Evolutionary conservation across 2,888 invertebrate species (phyloP).

Genomic region (Dyspetes luteomarginatus): DNA sequence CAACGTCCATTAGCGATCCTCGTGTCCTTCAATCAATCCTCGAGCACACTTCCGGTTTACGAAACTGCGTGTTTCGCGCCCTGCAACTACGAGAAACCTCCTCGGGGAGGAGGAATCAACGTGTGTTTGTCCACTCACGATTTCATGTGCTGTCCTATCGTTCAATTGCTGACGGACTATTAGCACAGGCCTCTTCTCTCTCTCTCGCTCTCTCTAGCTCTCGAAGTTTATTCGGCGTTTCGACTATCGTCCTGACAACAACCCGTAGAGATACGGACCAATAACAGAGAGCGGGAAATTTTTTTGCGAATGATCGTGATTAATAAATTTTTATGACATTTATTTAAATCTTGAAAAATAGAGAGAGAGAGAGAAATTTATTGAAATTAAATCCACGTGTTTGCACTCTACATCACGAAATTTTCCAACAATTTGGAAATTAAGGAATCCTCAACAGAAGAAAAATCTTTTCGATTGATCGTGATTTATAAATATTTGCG

Average conservation of each 20-base stretch:
- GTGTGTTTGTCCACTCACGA: slow-evolving; percentile 21
- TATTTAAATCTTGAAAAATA: neutral
- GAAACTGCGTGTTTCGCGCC: neutral
- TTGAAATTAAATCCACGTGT: neutral
- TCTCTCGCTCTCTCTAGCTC: neutral
- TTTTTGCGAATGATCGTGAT: neutral
- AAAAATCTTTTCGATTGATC: neutral
- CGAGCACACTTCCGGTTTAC: slow-evolving; percentile 14
- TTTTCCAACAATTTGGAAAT: neutral
- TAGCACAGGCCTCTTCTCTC: slow-evolving; percentile 2
- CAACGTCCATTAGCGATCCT: slow-evolving; percentile 57
- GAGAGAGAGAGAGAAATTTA: neutral
- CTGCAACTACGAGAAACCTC: slow-evolving; percentile 13
- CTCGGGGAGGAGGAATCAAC: slow-evolving; percentile 19
- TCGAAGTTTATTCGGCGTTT: slow-evolving; percentile 36
- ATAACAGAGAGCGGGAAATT: neutral
- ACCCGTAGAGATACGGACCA: neutral
- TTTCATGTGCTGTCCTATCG: neutral
- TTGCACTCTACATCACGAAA: too few species aligned
- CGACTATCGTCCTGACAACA: slow-evolving; percentile 21
- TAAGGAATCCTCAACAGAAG: neutral
- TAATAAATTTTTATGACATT: neutral
- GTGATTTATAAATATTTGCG: neutral
- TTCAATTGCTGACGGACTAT: slow-evolving; percentile 9
- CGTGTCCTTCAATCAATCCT: slow-evolving; percentile 2